Base-by-base conservation (phyloP, 1,140 invertebrate species). In the Trichonephila clavata region DNA sequence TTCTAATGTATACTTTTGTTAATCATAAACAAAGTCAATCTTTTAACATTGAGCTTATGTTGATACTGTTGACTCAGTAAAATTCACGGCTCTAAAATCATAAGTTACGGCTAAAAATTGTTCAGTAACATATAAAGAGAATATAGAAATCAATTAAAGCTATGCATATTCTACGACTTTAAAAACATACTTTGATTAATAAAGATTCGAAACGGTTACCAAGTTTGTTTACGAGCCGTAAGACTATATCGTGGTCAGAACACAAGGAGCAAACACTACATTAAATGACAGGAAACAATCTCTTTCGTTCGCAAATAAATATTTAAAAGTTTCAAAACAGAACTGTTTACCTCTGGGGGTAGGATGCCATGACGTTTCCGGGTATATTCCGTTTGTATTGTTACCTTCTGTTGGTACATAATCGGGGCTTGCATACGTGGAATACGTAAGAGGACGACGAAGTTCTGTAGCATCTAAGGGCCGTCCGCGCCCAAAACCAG, bases 381-480 rank as follows among this genome's bases (percentile, higher is more conserved):
- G 61, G 63, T 50, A 94, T 21, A 90, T 65, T 94, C 86, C 93
- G 81, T 93, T 93, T 43, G 92, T 87, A 93, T 93, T 94, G 32
- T 8, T 87, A 86, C 91, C 92, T 94, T 94, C 93, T 90, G 87
- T 60, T 94, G 93, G 93, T 90, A 94, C 87, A 94, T 71, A 94
- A 65, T 90, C 93, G 21, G 63, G 59, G 91, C 43, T 71, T 89
- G 93, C 93, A 90, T 93, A 93, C 93, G 93, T 94, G 92, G 84
- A 43, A 84, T 90, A 94, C 18, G 71, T 5, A 21, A 90, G 20
- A 68, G 93, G 93, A 71, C 93, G 93, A 27, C 93, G 93, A 83
- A 90, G 87, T 84, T 89, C 93, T 8, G 71, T 27, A 68, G 57
- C 57, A 59, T 83, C 86, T 24, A 60, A 24, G 27, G 93, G 93